A percentile compares a stretch with the other conserved stretches of the same genome.
These are phyloP conservation scores for Meteorus sp. DNA, from an alignment of 1,140 invertebrate species.

Conservation along the genomic window DNA sequence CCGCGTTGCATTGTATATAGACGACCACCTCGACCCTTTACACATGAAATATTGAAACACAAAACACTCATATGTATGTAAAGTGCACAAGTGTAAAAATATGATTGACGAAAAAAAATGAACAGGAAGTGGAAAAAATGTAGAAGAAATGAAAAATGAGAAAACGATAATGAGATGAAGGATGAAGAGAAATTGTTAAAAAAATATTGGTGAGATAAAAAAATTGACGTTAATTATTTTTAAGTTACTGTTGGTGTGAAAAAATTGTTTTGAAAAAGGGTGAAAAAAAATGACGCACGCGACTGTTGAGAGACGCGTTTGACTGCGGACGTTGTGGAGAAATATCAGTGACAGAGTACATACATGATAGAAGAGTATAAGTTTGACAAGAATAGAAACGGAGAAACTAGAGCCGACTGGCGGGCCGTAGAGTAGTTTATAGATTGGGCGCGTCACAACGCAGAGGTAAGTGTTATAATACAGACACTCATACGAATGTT, in stretches of 20 bases:
- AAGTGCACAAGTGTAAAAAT: too few species aligned
- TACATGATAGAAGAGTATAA: neutral
- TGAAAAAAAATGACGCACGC: neutral
- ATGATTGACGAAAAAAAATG: too few species aligned
- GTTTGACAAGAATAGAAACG: slow-evolving; percentile 25
- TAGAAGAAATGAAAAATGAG: neutral
- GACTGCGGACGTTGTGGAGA: too few species aligned
- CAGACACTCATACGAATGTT: neutral
- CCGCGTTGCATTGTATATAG: slow-evolving; percentile 30
- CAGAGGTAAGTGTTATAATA: neutral
- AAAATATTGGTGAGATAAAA: too few species aligned
- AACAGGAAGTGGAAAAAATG: too few species aligned
- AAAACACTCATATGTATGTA: neutral
- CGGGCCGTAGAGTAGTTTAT: slow-evolving; percentile 23
- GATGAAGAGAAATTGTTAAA: too few species aligned
- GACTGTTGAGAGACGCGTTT: neutral
- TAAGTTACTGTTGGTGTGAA: too few species aligned
- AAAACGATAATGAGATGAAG: too few species aligned
- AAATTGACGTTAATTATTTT: too few species aligned
- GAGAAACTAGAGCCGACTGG: slow-evolving; percentile 20
- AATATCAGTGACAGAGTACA: neutral
- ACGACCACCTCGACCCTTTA: slow-evolving; percentile 41
- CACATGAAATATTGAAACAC: neutral
- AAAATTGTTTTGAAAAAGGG: too few species aligned
- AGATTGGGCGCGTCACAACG: slow-evolving; percentile 16